Evolutionary conservation across 2,797 vertebrate genomes (phyloP).

Genomic region (Sebastes trivittatus): DNA sequence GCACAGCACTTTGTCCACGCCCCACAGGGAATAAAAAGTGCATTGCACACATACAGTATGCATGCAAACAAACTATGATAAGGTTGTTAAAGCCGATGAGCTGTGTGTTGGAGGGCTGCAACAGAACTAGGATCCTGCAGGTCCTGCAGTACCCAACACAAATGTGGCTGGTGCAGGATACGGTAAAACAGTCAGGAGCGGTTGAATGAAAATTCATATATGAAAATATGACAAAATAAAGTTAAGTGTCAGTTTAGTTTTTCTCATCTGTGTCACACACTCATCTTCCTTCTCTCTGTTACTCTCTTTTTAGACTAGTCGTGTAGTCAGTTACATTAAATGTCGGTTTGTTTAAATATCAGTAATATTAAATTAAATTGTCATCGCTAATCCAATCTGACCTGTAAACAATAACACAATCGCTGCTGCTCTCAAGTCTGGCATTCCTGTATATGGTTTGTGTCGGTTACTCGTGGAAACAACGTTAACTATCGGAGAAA

Average conservation of each 20-base stretch:
- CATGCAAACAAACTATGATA: not conserved
- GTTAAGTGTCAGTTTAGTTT: not conserved
- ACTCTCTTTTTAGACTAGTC: conserved; percentile 4
- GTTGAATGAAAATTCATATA: not conserved
- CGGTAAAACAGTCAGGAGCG: not conserved
- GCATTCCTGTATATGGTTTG: not conserved
- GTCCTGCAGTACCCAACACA: not conserved
- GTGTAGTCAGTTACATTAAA: conserved; percentile 7
- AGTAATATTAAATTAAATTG: conserved; percentile 15
- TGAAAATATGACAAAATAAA: conserved; percentile 1
- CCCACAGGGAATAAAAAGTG: not conserved
- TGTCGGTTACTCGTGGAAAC: not conserved
- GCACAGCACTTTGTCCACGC: not conserved
- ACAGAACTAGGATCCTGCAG: not conserved
- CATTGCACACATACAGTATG: not conserved
- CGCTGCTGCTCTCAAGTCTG: not conserved
- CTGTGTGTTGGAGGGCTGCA: not conserved
- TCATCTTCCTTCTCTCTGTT: conserved; percentile 3
- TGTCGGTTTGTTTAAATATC: conserved; percentile 26
- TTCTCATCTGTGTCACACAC: not conserved
- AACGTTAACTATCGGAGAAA: not conserved
- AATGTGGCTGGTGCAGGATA: not conserved
- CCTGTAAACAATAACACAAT: no score
- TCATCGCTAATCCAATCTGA: conserved; percentile 9
- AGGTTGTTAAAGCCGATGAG: not conserved